Evolutionary conservation across 1,140 invertebrate species (phyloP).

Genomic region (Macrocentrus cingulum): DNA sequence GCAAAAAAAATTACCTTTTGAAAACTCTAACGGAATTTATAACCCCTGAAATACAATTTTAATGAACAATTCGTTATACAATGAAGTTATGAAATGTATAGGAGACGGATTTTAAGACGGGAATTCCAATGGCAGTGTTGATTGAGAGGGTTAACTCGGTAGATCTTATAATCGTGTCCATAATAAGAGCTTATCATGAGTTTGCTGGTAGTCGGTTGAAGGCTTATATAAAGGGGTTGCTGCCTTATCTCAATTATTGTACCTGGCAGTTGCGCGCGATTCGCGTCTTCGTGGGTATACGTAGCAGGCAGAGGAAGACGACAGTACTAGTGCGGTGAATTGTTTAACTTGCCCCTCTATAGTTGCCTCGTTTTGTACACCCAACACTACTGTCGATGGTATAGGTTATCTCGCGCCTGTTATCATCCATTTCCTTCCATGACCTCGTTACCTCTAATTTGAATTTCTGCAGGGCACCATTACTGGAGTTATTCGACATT

Average conservation of each 20-base stretch:
- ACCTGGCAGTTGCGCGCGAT: conserved; percentile 11
- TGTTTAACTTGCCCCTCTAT: conserved; percentile 9
- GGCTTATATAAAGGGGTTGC: conserved; percentile 29
- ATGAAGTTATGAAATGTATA: no score
- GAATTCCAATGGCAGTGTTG: background rate
- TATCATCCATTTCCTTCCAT: conserved; percentile 29
- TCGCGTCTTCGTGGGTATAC: conserved; percentile 10
- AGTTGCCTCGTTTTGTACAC: conserved; percentile 2
- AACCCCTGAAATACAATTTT: no score
- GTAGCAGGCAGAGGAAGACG: conserved; percentile 4
- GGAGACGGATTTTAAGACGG: no score
- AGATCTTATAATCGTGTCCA: conserved; percentile 28
- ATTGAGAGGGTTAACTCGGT: conserved; percentile 12
- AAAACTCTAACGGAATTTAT: no score
- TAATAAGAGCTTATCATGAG: conserved; percentile 40
- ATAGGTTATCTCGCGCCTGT: conserved; percentile 35
- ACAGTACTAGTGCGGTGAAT: conserved; percentile 7
- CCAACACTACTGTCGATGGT: conserved; percentile 30
- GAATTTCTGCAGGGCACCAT: conserved; percentile 38
- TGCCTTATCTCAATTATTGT: conserved; percentile 42
- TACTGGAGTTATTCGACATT: background rate
- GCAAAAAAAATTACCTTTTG: no score
- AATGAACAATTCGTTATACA: no score
- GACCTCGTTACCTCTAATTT: conserved; percentile 40
- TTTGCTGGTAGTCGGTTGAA: conserved; percentile 34